Evolutionary conservation across 2,113 vertebrate species (phyloP).

Genomic region (Nettapus auritus): DNA sequence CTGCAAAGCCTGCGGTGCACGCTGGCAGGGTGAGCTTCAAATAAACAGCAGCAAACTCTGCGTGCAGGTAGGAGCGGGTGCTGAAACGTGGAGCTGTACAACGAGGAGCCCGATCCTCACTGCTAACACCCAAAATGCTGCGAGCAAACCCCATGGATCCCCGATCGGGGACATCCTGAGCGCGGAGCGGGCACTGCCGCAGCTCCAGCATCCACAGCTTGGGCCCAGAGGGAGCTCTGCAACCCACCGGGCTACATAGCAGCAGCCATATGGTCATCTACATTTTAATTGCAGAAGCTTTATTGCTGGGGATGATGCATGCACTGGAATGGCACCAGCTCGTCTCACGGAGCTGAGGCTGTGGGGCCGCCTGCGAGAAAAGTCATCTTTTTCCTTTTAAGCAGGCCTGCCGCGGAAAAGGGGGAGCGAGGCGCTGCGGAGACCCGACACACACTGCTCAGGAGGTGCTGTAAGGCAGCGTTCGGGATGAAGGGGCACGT

Average conservation of each 20-base stretch:
- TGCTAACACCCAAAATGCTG: neutral
- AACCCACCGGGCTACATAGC: conserved; percentile 31
- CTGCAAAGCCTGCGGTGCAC: neutral
- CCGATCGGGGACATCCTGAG: neutral
- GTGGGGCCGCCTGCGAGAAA: neutral
- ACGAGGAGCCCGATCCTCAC: neutral
- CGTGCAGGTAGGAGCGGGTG: neutral
- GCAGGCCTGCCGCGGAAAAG: neutral
- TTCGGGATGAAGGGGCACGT: neutral
- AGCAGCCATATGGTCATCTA: conserved; percentile 59
- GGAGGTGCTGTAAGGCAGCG: fast-evolving
- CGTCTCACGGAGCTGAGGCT: neutral
- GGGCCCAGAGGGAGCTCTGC: conserved; percentile 26
- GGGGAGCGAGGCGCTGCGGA: neutral
- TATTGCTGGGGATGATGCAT: conserved; percentile 52
- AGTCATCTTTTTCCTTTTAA: conserved; percentile 47
- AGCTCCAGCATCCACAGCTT: neutral
- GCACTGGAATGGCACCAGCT: conserved; percentile 45
- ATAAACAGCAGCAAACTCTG: neutral
- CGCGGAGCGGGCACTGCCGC: neutral
- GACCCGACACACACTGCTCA: neutral
- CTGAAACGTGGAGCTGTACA: neutral
- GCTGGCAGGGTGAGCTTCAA: fast-evolving
- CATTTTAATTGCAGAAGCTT: conserved; percentile 64
- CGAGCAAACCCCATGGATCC: neutral